Base-by-base conservation (phyloP, 1,140 invertebrate species). In the Drosophila ercepeae region DNA sequence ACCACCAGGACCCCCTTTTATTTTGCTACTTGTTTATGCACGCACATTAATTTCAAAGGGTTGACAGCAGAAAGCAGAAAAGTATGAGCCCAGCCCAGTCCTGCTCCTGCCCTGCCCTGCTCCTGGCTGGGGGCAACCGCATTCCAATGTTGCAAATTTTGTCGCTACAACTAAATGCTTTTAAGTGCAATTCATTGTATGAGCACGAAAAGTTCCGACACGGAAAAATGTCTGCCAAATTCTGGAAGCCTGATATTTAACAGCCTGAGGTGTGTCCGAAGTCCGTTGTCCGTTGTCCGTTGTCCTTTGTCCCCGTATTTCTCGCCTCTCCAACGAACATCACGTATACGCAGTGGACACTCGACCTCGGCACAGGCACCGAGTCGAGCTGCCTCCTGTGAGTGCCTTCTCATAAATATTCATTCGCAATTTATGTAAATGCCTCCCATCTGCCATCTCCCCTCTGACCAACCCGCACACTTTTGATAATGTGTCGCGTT, bases 401-500 rank as follows among this genome's bases (percentile, higher is more conserved):
- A 29, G 59, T 29, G 61, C n/a, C n/a, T 29, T 19, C 74, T 74
- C 78, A 82, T 86, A 60, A 86, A 86, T 86, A 84, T 84, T 84
- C 79, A 84, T 84, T 64, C 53, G 76, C 57, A 59, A 81, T 84
- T 84, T 84, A 79, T 86, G 75, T 68, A 86, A 84, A 84, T 86
- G 61, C 55, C 32, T 52, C 32, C 41, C 27, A 3, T 25, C 53
- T n/a, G n/a, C n/a, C n/a, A n/a, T n/a, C 32, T 52, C 32, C 41
- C 27, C 1, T 25, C 53, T 21, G 23, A n/a, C 39, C 52, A 48
- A 4, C 60, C 25, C 39, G 49, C 64, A 58, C 65, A 73, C 76
- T 79, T 84, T 84, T 84, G 76, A 86, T 84, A 86, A 84, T 84
- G 79, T 84, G 79, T 84, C 81, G 76, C 76, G 72, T 79, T 84